phyloP scores from a whole-genome alignment of 2,888 invertebrate genomes.

The Rotaria magnacalcarata region DNA sequence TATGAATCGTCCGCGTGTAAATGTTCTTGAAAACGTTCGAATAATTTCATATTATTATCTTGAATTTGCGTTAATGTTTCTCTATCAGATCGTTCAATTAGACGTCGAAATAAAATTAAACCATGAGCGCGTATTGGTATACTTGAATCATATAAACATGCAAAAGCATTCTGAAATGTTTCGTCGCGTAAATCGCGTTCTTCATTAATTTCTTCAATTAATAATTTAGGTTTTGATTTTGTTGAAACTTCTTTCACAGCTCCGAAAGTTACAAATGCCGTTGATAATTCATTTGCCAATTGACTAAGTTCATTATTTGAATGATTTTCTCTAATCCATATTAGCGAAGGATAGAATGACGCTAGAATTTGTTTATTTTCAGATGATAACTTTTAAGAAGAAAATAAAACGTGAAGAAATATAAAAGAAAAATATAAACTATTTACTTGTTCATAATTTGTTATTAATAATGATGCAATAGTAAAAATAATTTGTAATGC shows the following conservation, averaged over 20 bases:
- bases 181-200: conserved; percentile 14
- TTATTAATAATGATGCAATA: conserved; percentile 27
- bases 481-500: conserved; percentile 23
- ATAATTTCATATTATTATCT: conserved; percentile 66
- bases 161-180: conserved; percentile 65
- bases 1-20: conserved; percentile 75
- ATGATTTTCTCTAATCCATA: not conserved
- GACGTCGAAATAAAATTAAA: conserved; percentile 69
- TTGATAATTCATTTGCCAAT: conserved; percentile 8
- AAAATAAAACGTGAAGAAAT: not conserved
- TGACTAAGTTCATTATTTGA: not conserved
- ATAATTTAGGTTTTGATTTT: not conserved
- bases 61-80: conserved; percentile 62
- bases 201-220: conserved; percentile 38
- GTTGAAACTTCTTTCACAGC: not conserved
- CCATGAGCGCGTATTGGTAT: conserved; percentile 78
- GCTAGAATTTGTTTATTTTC: conserved; percentile 1
- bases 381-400: not conserved
- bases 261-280: conserved; percentile 1
- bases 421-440: too few relatives aligned
- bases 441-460: conserved; percentile 27
- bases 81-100: conserved; percentile 68
- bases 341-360: not conserved
- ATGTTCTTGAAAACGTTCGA: conserved; percentile 73
- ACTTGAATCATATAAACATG: conserved; percentile 69